Evolutionary conservation across 2,888 invertebrate genomes (phyloP).

Genomic region (Dryadula phaetusa): DNA sequence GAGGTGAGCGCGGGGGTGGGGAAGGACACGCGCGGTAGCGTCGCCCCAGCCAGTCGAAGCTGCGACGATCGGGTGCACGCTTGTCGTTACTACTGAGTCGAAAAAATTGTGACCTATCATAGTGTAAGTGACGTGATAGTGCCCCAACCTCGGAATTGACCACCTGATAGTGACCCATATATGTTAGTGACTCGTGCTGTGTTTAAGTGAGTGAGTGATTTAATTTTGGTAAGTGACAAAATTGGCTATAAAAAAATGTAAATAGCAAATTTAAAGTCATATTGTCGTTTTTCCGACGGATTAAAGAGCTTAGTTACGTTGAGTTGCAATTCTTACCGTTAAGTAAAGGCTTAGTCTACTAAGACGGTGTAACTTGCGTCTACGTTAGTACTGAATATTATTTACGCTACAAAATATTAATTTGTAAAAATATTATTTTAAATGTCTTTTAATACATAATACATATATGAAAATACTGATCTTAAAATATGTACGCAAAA

Average conservation of each 20-base stretch:
- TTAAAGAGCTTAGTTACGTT: conserved; percentile 41
- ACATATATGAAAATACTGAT: background rate
- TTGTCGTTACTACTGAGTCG: conserved; percentile 54
- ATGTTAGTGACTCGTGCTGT: conserved; percentile 71
- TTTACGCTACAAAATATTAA: background rate
- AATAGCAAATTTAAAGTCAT: conserved; percentile 51
- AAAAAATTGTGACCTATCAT: conserved; percentile 62
- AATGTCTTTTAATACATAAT: background rate
- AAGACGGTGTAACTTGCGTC: conserved; percentile 17
- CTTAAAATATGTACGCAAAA: background rate
- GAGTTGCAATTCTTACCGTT: conserved; percentile 43
- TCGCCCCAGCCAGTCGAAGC: conserved; percentile 81
- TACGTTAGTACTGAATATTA: background rate
- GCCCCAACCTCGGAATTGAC: conserved; percentile 59
- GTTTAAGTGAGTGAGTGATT: conserved; percentile 42
- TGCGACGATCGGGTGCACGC: conserved; percentile 66
- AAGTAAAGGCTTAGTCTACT: conserved; percentile 40
- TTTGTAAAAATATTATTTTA: background rate
- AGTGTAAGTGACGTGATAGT: conserved; percentile 74
- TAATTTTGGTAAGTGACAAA: conserved; percentile 64
- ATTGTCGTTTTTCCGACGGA: conserved; percentile 35
- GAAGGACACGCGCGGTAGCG: conserved; percentile 79
- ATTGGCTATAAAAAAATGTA: conserved; percentile 20
- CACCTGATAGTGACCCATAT: conserved; percentile 57
- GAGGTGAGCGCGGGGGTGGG: conserved; percentile 71